phyloP scores from a whole-genome alignment of 2,888 invertebrate genomes.

The Cacoxenus indagator region DNA sequence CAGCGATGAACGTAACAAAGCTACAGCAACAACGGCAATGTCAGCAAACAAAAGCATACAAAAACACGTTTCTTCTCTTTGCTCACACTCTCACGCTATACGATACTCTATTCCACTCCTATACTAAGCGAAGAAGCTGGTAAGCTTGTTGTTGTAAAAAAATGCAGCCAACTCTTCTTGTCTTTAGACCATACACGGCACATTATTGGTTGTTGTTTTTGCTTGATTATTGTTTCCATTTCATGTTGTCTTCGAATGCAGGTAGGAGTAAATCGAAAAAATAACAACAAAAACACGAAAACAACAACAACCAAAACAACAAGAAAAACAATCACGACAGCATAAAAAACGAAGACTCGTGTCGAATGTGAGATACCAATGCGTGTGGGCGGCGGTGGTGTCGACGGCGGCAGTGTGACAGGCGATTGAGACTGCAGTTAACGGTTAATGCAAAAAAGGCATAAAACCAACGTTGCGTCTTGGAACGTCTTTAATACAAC shows the following conservation, averaged over 20 bases:
- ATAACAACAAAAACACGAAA: slow-evolving; percentile 30
- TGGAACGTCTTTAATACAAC: neutral
- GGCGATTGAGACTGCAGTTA: slow-evolving; percentile 35
- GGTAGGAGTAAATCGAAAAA: slow-evolving; percentile 34
- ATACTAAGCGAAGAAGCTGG: neutral
- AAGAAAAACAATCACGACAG: slow-evolving; percentile 35
- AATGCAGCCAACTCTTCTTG: neutral
- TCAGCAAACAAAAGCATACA: too few species aligned
- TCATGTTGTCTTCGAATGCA: neutral
- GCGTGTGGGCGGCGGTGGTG: slow-evolving; percentile 11
- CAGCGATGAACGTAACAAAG: too few species aligned
- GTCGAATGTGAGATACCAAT: slow-evolving; percentile 52
- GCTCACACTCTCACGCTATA: too few species aligned
- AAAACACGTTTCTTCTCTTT: too few species aligned
- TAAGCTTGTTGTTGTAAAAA: slow-evolving; percentile 1
- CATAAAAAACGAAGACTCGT: slow-evolving; percentile 50
- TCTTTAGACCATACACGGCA: neutral
- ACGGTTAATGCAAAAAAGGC: slow-evolving; percentile 61
- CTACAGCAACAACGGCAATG: neutral
- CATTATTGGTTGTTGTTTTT: slow-evolving; percentile 12
- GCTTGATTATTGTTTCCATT: slow-evolving; percentile 13
- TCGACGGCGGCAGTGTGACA: neutral
- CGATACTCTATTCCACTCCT: too few species aligned
- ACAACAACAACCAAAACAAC: slow-evolving; percentile 33
- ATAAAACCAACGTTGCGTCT: neutral